These are phyloP conservation scores for Brachyalestes nurse DNA, from an alignment of 2,797 vertebrate genomes.

Conservation along the genomic window DNA sequence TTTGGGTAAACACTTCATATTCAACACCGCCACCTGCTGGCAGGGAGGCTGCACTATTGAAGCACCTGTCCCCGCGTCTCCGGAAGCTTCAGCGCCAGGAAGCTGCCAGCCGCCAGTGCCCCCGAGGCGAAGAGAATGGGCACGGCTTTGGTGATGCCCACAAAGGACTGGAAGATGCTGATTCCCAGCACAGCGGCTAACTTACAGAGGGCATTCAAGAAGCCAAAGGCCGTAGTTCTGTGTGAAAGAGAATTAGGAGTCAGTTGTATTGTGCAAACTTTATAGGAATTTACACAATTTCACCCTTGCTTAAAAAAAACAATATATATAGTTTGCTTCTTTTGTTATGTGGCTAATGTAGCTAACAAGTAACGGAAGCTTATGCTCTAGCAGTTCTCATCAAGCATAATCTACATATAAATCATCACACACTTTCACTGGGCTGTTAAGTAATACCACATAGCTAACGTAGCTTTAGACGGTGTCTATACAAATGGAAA, in stretches of 20 bases:
- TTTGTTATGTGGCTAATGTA: no score
- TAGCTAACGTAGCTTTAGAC: no score
- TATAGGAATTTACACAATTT: no score
- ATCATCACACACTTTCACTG: no score
- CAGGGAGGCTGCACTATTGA: slow-evolving; percentile 77
- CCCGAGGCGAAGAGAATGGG: slow-evolving; percentile 93
- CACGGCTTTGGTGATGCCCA: slow-evolving; percentile 95
- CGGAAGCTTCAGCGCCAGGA: slow-evolving; percentile 91
- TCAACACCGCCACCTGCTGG: slow-evolving; percentile 58
- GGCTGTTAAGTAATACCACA: no score
- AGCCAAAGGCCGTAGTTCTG: slow-evolving; percentile 94
- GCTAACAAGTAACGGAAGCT: no score
- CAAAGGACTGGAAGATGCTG: slow-evolving; percentile 97
- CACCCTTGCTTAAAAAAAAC: no score
- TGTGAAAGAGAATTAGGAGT: slow-evolving; percentile 11
- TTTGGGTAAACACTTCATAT: slow-evolving; percentile 47
- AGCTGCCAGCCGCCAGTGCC: slow-evolving; percentile 90
- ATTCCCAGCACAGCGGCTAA: slow-evolving; percentile 93
- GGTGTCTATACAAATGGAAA: no score
- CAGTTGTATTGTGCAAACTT: no score
- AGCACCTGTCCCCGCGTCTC: slow-evolving; percentile 95
- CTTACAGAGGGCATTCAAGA: slow-evolving; percentile 95
- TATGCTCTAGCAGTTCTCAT: no score
- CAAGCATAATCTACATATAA: no score
- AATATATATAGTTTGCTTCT: no score